Evolutionary conservation across 2,113 vertebrate genomes (phyloP).

Genomic region (Chelonoidis abingdonii): DNA sequence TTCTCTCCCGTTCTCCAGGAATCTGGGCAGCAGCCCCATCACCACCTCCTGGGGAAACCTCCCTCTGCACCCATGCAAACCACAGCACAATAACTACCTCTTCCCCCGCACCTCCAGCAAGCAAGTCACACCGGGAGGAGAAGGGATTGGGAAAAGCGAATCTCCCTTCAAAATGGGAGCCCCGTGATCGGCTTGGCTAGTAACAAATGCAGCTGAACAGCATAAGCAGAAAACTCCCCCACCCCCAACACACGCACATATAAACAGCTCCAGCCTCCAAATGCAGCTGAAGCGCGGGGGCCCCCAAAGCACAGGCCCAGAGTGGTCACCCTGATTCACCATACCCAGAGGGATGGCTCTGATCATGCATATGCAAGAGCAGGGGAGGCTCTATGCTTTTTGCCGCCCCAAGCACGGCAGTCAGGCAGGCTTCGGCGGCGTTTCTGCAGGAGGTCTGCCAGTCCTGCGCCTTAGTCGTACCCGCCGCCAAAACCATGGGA

Average conservation of each 20-base stretch:
- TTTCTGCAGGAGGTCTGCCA: no score
- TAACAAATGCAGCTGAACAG: slow-evolving; percentile 57
- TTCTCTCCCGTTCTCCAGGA: not conserved
- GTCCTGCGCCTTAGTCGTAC: no score
- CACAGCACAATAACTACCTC: not conserved
- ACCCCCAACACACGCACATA: not conserved
- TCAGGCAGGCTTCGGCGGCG: no score
- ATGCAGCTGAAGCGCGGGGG: no score
- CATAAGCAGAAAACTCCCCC: not conserved
- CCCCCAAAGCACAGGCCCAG: no score
- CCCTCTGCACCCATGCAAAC: not conserved
- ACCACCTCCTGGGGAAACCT: not conserved
- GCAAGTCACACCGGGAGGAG: slow-evolving; percentile 21
- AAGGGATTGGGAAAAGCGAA: not conserved
- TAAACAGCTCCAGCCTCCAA: not conserved
- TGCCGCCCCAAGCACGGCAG: no score
- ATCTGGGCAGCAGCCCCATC: not conserved
- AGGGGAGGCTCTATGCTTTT: no score
- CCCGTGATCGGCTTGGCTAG: not conserved
- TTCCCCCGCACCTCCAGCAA: not conserved
- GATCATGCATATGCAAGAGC: no score
- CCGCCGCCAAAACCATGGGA: no score
- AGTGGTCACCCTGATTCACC: no score
- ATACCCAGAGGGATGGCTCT: no score
- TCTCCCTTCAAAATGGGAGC: not conserved